Evolutionary conservation across 2,797 vertebrate genomes (phyloP).

Genomic region (Aulostomus chinensis): DNA sequence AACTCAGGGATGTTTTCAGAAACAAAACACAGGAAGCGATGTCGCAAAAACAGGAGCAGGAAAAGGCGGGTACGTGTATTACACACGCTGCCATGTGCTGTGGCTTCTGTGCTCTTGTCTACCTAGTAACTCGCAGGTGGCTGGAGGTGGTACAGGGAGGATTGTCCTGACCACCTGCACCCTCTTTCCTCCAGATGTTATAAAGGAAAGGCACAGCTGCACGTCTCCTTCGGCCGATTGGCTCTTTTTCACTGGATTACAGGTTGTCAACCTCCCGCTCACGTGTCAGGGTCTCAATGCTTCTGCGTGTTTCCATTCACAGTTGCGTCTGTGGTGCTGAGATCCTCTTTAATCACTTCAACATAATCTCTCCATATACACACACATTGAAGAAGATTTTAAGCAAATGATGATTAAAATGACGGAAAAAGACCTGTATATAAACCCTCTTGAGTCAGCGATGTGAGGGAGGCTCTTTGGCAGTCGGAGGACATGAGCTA

Average conservation of each 20-base stretch:
- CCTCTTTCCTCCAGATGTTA: constrained; percentile 42
- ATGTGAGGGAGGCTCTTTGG: too few species aligned
- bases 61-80: not conserved
- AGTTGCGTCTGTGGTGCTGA: not conserved
- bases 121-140: too few species aligned
- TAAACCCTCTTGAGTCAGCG: too few species aligned
- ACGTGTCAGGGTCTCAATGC: constrained; percentile 51
- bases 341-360: not conserved
- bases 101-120: constrained; percentile 30
- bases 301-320: constrained; percentile 28
- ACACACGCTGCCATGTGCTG: constrained; percentile 9
- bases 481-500: too few species aligned
- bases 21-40: too few species aligned
- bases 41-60: too few species aligned
- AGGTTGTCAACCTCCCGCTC: constrained; percentile 28
- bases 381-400: too few species aligned
- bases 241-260: constrained; percentile 60
- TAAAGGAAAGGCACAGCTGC: constrained; percentile 42
- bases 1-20: too few species aligned
- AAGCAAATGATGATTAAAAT: too few species aligned
- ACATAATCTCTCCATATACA: too few species aligned
- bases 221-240: constrained; percentile 41
- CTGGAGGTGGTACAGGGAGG: constrained; percentile 1
- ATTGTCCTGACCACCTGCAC: constrained; percentile 16
- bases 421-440: too few species aligned